Conservation (phyloP, 2,113 vertebrate genomes). For the Callaeas wilsoni region DNA sequence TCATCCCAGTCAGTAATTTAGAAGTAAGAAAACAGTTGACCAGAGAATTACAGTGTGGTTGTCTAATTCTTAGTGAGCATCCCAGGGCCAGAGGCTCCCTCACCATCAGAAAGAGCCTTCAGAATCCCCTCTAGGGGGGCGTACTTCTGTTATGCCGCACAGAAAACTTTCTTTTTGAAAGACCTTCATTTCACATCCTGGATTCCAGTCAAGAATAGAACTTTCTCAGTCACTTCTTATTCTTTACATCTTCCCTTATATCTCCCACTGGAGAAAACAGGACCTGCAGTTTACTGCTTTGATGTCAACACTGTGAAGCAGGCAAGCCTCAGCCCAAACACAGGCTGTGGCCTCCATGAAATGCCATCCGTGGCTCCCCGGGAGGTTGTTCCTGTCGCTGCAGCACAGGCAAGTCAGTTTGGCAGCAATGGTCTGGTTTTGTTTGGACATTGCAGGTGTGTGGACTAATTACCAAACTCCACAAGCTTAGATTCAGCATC, state of each 20-base stretch:
- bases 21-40: constrained; percentile 48
- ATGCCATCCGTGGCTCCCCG: background rate
- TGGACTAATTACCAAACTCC: background rate
- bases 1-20: constrained; percentile 43
- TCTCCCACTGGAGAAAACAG: background rate
- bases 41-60: constrained; percentile 44
- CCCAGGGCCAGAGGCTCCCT: constrained; percentile 12
- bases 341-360: background rate
- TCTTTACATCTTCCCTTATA: background rate
- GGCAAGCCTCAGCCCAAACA: background rate
- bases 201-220: background rate
- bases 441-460: background rate
- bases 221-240: background rate
- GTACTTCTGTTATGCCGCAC: background rate
- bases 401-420: background rate
- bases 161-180: background rate
- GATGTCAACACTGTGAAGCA: background rate
- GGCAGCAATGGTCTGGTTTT: background rate
- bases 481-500: background rate
- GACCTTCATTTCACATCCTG: background rate
- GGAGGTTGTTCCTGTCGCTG: accelerated
- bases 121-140: background rate
- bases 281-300: background rate
- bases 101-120: background rate
- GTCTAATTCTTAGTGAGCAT: constrained; percentile 25